phyloP scores from a whole-genome alignment of 1,140 invertebrate species.

The Scaptomyza hsui region DNA sequence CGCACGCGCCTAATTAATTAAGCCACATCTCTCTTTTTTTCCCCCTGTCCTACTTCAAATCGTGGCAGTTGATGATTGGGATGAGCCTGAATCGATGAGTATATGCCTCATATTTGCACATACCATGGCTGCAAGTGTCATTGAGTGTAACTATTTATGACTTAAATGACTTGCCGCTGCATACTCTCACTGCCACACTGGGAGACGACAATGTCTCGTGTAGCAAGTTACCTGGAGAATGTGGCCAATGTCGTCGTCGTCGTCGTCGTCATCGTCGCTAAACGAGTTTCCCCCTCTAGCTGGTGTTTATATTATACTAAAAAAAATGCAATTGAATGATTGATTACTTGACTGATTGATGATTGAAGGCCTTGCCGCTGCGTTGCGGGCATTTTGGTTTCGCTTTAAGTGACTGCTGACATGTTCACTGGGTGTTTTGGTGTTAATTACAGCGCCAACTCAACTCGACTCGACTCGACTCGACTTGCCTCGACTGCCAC shows the following conservation, averaged over 20 bases:
- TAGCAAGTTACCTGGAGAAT: slow-evolving; percentile 45
- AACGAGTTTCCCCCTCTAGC: slow-evolving; percentile 34
- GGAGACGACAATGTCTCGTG: not conserved
- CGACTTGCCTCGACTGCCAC: not conserved
- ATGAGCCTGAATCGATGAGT: slow-evolving; percentile 33
- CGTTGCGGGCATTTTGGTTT: slow-evolving; percentile 31
- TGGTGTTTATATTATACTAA: slow-evolving; percentile 17
- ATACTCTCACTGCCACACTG: slow-evolving; percentile 43
- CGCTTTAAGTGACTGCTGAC: slow-evolving; percentile 73
- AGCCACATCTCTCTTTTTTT: slow-evolving; percentile 23
- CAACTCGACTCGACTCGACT: not conserved
- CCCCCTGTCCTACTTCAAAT: slow-evolving; percentile 12
- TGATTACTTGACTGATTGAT: slow-evolving; percentile 72
- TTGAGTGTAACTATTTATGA: slow-evolving; percentile 66
- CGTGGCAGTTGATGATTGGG: slow-evolving; percentile 18
- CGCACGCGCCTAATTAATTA: slow-evolving; percentile 64
- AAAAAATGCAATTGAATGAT: slow-evolving; percentile 63
- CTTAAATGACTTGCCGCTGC: slow-evolving; percentile 43
- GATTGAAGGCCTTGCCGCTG: slow-evolving; percentile 62
- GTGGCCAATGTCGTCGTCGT: slow-evolving; percentile 54
- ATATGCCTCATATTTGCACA: slow-evolving; percentile 53
- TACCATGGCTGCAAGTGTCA: no score
- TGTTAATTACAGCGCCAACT: slow-evolving; percentile 67
- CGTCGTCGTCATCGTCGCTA: slow-evolving; percentile 30
- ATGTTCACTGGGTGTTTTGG: slow-evolving; percentile 64